phyloP scores from a whole-genome alignment of 2,113 vertebrate genomes.

The Cacatua alba region DNA sequence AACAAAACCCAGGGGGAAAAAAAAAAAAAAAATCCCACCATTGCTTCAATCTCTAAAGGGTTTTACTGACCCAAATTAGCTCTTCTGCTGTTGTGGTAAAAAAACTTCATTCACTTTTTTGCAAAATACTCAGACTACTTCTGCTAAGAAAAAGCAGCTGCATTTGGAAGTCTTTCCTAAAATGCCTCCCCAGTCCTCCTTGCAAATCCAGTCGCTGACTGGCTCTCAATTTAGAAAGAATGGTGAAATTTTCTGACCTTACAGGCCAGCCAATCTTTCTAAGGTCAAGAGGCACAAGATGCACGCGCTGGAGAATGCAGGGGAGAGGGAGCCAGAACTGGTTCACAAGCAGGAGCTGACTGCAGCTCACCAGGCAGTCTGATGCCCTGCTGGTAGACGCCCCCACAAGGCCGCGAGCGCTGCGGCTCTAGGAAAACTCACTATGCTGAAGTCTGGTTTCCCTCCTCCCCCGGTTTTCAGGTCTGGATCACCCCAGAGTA shows the following conservation, averaged over 20 bases:
- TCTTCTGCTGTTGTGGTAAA: neutral
- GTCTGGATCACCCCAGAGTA: neutral
- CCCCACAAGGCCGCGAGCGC: rapidly evolving
- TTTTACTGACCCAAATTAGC: neutral
- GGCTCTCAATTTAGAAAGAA: neutral
- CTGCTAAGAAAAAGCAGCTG: neutral
- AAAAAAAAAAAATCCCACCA: rapidly evolving
- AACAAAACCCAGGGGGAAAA: neutral
- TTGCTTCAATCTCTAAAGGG: neutral
- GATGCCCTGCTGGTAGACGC: rapidly evolving
- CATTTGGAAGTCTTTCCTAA: neutral
- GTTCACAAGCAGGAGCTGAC: rapidly evolving
- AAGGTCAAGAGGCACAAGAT: neutral
- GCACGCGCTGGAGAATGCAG: neutral
- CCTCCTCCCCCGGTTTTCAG: neutral
- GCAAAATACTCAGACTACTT: neutral
- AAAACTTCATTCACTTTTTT: neutral
- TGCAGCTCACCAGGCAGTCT: neutral
- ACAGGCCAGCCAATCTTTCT: neutral
- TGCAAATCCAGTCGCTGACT: neutral
- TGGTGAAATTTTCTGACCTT: neutral
- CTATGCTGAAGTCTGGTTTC: rapidly evolving
- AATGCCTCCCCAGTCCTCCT: neutral
- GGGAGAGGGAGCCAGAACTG: neutral
- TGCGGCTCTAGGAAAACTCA: neutral